Percentiles rank a stretch among this genome's conserved stretches.
These are phyloP conservation scores for Maniola jurtina DNA, from an alignment of 1,140 invertebrate species.

Conservation along the genomic window DNA sequence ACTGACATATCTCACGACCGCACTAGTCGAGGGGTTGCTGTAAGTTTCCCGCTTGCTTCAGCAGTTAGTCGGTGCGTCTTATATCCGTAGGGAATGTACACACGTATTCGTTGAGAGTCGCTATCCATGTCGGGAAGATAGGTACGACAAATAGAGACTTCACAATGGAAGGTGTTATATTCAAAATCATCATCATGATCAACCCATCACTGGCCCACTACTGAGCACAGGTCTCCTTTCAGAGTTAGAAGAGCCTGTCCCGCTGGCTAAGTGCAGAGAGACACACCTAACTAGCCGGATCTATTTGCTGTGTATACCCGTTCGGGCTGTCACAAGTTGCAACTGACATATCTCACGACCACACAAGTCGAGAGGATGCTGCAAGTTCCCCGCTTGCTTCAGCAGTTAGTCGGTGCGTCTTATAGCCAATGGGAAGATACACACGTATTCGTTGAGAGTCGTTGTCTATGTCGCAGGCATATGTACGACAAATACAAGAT, in stretches of 20 bases:
- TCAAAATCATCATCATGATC: no score
- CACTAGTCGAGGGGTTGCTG: conserved; percentile 15
- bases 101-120: neutral
- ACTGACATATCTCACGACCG: conserved; percentile 20
- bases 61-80: conserved; percentile 10
- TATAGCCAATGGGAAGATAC: neutral
- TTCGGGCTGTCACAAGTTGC: conserved; percentile 20
- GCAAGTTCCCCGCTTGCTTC: conserved; percentile 21
- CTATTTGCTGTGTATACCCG: conserved; percentile 18
- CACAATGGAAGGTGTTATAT: no score
- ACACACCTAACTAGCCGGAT: conserved; percentile 13
- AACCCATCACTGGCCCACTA: no score
- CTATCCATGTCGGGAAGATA: no score
- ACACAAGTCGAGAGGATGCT: conserved; percentile 15
- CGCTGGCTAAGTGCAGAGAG: no score
- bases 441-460: neutral
- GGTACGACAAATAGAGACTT: no score
- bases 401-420: conserved; percentile 13
- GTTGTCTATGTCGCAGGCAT: no score
- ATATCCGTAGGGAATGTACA: neutral
- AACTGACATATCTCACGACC: conserved; percentile 20
- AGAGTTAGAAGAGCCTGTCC: neutral
- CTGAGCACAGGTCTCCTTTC: no score
- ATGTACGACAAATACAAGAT: no score
- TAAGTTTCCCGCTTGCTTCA: conserved; percentile 22